Percentiles rank a stretch among this genome's conserved stretches.
phyloP scores from a whole-genome alignment of 1,140 invertebrate species.

The Hirudo medicinalis region DNA sequence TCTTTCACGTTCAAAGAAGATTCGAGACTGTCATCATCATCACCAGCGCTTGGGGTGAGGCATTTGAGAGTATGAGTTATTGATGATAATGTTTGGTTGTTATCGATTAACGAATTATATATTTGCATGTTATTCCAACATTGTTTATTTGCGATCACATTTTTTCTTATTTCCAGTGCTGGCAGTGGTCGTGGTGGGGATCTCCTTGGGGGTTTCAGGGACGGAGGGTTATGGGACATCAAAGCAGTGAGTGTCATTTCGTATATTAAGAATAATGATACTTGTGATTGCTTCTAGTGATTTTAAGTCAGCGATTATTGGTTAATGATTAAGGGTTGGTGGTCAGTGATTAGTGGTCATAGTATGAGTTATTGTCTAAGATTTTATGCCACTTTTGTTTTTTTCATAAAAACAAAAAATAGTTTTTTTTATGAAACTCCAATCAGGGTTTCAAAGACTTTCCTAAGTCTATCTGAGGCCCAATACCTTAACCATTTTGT shows the following conservation, averaged over 20 bases:
- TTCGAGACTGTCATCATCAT: constrained; percentile 19
- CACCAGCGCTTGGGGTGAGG: constrained; percentile 18
- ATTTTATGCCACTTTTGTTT: too few species aligned
- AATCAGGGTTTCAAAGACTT: neutral
- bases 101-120: too few species aligned
- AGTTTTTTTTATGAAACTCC: too few species aligned
- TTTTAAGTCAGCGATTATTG: too few species aligned
- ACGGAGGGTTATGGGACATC: constrained; percentile 16
- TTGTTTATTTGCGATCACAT: neutral
- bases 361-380: too few species aligned
- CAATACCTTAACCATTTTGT: neutral
- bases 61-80: neutral
- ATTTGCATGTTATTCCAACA: neutral
- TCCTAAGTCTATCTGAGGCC: too few species aligned
- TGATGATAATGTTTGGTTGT: neutral
- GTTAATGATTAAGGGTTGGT: neutral
- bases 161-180: constrained; percentile 3
- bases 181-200: constrained; percentile 15
- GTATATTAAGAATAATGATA: too few species aligned
- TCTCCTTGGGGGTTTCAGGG: constrained; percentile 10
- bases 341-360: too few species aligned
- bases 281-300: too few species aligned
- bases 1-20: constrained; percentile 21
- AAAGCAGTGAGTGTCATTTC: constrained; percentile 5
- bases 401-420: too few species aligned